These are phyloP conservation scores for Stenichneumon culpator DNA, from an alignment of 2,888 invertebrate genomes.

Conservation along the genomic window DNA sequence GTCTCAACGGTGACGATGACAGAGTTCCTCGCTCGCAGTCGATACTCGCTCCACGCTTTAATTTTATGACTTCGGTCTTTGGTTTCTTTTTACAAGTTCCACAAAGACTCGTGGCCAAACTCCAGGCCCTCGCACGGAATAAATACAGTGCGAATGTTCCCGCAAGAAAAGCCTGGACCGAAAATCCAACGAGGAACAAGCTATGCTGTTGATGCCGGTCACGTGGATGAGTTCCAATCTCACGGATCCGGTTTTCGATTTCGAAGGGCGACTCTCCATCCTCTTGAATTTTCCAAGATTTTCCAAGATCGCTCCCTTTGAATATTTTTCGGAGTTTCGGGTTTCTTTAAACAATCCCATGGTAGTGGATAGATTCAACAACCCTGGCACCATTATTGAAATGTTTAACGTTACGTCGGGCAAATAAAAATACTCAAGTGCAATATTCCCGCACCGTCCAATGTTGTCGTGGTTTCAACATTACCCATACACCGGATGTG, in stretches of 20 bases:
- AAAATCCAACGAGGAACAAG: too few species aligned
- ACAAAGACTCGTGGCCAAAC: too few species aligned
- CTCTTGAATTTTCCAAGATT: not conserved
- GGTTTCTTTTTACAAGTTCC: too few species aligned
- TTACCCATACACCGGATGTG: not conserved
- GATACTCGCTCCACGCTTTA: too few species aligned
- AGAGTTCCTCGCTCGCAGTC: too few species aligned
- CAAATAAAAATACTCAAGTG: not conserved
- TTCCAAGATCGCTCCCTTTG: not conserved
- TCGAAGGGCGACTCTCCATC: not conserved
- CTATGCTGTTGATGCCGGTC: too few species aligned
- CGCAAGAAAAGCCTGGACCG: too few species aligned
- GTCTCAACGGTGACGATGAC: too few species aligned
- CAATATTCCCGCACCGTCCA: not conserved
- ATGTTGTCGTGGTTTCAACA: not conserved
- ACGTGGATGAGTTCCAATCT: not conserved
- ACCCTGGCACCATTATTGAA: not conserved
- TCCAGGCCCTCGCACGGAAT: not conserved
- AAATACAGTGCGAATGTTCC: not conserved
- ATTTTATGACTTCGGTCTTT: too few species aligned
- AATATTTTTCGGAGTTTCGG: not conserved
- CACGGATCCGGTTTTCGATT: not conserved
- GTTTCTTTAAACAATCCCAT: not conserved
- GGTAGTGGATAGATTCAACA: not conserved
- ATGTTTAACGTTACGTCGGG: constrained; percentile 2